Percentiles rank a stretch among this genome's conserved stretches.
Evolutionary conservation across 2,113 vertebrate genomes (phyloP).

Genomic region (Asarcornis scutulata): DNA sequence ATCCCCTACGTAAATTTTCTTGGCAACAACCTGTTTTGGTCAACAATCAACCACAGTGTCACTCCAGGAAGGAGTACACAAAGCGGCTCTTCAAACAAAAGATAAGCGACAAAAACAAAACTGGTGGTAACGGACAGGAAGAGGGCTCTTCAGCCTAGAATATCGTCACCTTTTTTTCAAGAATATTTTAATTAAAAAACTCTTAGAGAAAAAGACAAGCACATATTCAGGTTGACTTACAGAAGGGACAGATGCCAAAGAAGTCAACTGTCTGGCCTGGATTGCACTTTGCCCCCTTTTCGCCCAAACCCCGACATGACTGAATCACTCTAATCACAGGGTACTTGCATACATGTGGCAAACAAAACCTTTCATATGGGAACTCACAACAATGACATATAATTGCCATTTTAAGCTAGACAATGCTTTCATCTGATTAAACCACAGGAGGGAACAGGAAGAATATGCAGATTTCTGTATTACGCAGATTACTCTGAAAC

Average conservation of each 20-base stretch:
- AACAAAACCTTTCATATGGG: not conserved
- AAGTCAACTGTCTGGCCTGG: not conserved
- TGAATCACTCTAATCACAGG: not conserved
- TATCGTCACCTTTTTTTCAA: not conserved
- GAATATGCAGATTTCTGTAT: not conserved
- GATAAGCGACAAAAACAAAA: not conserved
- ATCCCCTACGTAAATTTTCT: not conserved
- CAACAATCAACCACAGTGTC: not conserved
- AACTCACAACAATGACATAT: not conserved
- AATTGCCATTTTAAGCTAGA: conserved; percentile 7
- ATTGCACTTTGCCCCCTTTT: not conserved
- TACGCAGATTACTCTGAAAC: not conserved
- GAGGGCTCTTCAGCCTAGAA: not conserved
- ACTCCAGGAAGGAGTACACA: not conserved
- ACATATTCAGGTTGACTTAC: not conserved
- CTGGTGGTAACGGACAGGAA: not conserved
- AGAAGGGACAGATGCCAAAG: not conserved
- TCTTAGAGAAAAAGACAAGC: not conserved
- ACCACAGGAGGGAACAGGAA: not conserved
- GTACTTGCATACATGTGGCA: not conserved
- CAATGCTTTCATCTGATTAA: not conserved
- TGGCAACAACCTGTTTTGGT: not conserved
- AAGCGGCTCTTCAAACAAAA: not conserved
- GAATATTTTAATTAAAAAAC: not conserved
- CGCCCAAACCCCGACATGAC: not conserved